phyloP scores from a whole-genome alignment of 2,113 vertebrate genomes.

The Calyptommatus sinebrachiatus region DNA sequence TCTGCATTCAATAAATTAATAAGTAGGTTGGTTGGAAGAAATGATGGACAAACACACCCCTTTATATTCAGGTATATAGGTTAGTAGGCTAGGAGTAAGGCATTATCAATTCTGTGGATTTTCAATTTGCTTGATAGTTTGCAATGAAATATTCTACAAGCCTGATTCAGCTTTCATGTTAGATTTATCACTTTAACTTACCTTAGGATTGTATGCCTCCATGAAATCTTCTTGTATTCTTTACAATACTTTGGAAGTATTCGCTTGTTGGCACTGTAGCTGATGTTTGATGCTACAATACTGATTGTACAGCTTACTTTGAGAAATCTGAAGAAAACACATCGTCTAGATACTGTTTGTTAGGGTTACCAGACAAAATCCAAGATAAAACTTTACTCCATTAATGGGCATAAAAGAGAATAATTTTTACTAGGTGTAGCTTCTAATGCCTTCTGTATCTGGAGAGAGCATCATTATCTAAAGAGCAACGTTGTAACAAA shows the following conservation, averaged over 20 bases:
- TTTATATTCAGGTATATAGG: neutral
- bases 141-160: neutral
- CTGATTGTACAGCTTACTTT: neutral
- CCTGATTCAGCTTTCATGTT: neutral
- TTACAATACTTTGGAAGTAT: neutral
- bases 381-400: no score
- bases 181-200: neutral
- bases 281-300: neutral
- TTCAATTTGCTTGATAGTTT: neutral
- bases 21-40: neutral
- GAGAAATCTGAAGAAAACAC: neutral
- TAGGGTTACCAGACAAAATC: no score
- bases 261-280: neutral
- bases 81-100: neutral
- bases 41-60: neutral
- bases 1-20: neutral
- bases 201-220: neutral
- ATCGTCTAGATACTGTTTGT: neutral
- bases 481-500: no score
- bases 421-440: no score
- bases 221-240: neutral
- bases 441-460: no score
- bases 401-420: no score
- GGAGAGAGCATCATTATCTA: no score
- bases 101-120: neutral